phyloP scores from a whole-genome alignment of 2,113 vertebrate genomes.

The Erpornis zantholeuca region DNA sequence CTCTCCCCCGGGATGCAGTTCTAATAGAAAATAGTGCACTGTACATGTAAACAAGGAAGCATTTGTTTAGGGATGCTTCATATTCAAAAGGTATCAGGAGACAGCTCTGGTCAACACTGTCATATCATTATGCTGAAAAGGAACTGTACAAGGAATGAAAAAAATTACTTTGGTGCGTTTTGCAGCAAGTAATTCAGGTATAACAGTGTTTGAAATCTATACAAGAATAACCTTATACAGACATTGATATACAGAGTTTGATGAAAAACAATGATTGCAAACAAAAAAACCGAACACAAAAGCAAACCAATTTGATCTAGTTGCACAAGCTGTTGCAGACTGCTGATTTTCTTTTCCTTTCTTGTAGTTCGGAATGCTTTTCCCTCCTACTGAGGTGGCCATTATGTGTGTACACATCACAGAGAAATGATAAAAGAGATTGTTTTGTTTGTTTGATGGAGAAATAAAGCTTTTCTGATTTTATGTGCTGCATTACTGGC shows the following conservation, averaged over 20 bases:
- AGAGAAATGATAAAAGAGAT: slow-evolving; percentile 8
- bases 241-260: neutral
- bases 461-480: neutral
- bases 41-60: neutral
- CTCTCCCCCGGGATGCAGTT: neutral
- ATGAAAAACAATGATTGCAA: neutral
- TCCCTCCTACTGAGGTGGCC: neutral
- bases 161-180: neutral
- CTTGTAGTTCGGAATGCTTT: slow-evolving; percentile 1
- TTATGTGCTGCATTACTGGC: neutral
- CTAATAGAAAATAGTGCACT: neutral
- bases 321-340: slow-evolving; percentile 1
- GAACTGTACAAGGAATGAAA: neutral
- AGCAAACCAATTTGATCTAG: neutral
- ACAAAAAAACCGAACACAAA: neutral
- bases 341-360: slow-evolving; percentile 11
- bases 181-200: neutral
- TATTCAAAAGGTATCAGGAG: neutral
- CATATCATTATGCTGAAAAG: neutral
- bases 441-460: neutral
- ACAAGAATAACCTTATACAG: neutral
- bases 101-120: neutral
- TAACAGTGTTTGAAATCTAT: neutral
- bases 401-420: neutral
- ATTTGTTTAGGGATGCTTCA: neutral